Base-by-base conservation (phyloP, 2,113 vertebrate genomes). In the Heterotilapia buettikoferi region DNA sequence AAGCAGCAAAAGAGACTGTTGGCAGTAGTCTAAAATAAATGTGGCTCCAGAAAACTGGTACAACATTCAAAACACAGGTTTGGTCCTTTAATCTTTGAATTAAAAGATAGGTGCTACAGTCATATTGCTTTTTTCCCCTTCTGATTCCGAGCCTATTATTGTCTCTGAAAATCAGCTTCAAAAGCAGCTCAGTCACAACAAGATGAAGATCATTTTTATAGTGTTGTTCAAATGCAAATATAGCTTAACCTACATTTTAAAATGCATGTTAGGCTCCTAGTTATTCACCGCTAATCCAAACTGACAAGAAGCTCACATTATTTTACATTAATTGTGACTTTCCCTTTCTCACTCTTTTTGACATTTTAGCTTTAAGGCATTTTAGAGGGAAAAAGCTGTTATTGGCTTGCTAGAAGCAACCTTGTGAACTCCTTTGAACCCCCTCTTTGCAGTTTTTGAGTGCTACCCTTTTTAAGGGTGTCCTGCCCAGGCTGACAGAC, bases 401-500 rank as follows among this genome's bases (percentile, higher is more conserved):
- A 87, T 61, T 73, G 61, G 24, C 38, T 82, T 83, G 56, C 66
- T 14, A 6, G 40, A 59, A 80, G 66, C 83, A 43, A 24, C 54
- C 43, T 84, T 83, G 54, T 88, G 33, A 92, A 80, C 73, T 13
- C 43, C 14, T 78, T 29, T 36, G 50, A 54, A 38, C 50, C n/a
- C 50, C 5, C 26, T 83, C 57, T 88, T 81, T 54, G 87, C 80
- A 73, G 82, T 85, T 89, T 88, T 40, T 63, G 53, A 84, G 78
- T 76, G 52, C 47, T 78, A 47, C 78, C 81, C 31, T 84, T 83
- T 89, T 50, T 85, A 80, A 89, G 82, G 83, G 71, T 43, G 29
- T 80, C 53, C 79, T 61, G 83, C 38, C 14, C 50, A 9, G 29
- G 71, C 90, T 90, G 87, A 90, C 88, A 87, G 79, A 87, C 71